A percentile compares a stretch with the other conserved stretches of the same genome.
Conservation (phyloP, 2,888 invertebrate genomes). For the Synanthedon formicaeformis region DNA sequence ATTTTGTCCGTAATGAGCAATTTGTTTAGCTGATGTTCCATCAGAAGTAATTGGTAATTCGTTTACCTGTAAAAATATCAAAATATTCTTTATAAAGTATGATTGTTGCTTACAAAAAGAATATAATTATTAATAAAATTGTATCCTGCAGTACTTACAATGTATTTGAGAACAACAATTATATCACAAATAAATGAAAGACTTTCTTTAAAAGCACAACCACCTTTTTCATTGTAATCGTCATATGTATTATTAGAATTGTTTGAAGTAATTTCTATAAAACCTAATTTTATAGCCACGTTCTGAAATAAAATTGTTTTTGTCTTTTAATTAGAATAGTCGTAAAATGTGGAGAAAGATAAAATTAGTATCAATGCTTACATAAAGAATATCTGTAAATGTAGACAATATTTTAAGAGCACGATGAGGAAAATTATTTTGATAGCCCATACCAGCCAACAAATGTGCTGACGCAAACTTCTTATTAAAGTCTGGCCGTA, state of each 20-base stretch:
- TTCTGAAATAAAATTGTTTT: constrained; percentile 12
- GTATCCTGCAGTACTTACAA: not conserved
- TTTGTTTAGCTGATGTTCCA: constrained; percentile 34
- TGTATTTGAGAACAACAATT: not conserved
- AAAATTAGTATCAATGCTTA: not conserved
- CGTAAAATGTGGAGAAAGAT: not conserved
- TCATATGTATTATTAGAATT: not conserved
- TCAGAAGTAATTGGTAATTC: not conserved
- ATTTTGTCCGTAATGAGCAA: constrained; percentile 49
- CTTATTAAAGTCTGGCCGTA: constrained; percentile 36
- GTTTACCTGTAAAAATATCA: too few species aligned
- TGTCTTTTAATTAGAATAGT: not conserved
- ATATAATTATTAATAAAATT: too few species aligned
- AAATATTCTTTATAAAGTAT: too few species aligned
- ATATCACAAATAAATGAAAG: not conserved
- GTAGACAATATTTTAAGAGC: not conserved
- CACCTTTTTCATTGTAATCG: not conserved
- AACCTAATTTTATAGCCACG: constrained; percentile 13
- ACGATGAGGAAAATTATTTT: constrained; percentile 27
- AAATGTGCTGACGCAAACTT: constrained; percentile 43
- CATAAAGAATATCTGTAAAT: not conserved
- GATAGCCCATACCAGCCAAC: constrained; percentile 43
- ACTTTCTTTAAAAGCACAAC: not conserved
- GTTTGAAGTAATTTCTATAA: constrained; percentile 18
- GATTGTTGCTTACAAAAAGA: too few species aligned